Evolutionary conservation across 92 coral and sea anemone genomes (phyloP), one percentile per base, ranked within the genome.

Genomic region (Palythoa grandiflora): DNA sequence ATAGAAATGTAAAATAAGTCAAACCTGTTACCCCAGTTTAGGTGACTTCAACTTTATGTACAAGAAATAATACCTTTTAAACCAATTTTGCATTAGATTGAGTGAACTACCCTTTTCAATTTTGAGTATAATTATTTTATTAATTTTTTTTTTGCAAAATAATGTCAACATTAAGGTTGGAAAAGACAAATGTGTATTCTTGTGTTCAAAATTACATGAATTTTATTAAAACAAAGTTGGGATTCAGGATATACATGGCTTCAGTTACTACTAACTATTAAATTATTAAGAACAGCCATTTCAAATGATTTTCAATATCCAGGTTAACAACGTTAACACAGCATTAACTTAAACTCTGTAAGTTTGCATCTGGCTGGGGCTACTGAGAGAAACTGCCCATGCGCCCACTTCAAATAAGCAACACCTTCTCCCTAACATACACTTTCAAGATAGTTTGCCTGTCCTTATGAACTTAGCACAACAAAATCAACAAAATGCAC

Each of bases 261-360:
- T 70, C 39, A 20, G 74, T 70, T 70, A 35, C 9, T 15, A 66
- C 39, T 66, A 66, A 17, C 35, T 14, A 16, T 14, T n/a, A 70
- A 70, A 51, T 51, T 51, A 20, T 70, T 21, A 28, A 70, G 39
- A 70, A 70, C 38, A 70, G 47, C 39, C 38, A 28, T 28, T 70
- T 70, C 74, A 70, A 11, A 35, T 70, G 74, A 66, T 70, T 70
- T 70, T 70, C 74, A 70, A 70, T 70, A 70, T 35, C 74, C n/a
- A 70, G 35, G 21, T 66, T 66, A 17, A 66, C 21, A 3, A 9
- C 38, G n/a, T n/a, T n/a, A n/a, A n/a, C 28, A 3, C 10, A 66
- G n/a, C 39, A 66, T 66, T 66, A 20, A 70, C 47, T 35, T 6
- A 70, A 70, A 70, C 47, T 36, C 35, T 19, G 55, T 51, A 66